Evolutionary conservation across 1,140 invertebrate genomes (phyloP).

Genomic region (Drosophila willistoni): DNA sequence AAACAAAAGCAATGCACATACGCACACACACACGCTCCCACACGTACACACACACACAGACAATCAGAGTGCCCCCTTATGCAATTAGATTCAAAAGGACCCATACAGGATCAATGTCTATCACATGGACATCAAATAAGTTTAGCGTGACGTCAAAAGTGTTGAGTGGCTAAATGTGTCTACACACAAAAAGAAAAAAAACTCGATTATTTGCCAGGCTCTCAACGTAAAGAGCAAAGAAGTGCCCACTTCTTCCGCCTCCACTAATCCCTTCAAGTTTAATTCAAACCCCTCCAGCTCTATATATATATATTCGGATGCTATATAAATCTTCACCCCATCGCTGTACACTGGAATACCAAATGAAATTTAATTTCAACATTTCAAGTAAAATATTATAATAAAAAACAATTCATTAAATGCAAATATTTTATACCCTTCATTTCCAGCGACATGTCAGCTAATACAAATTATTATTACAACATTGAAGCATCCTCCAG

Average conservation of each 20-base stretch:
- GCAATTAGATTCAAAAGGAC: slow-evolving; percentile 49
- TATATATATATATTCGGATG: neutral
- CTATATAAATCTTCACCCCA: neutral
- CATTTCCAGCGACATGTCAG: too few species aligned
- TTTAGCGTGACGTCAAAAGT: slow-evolving; percentile 32
- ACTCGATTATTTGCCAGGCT: slow-evolving; percentile 33
- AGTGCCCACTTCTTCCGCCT: neutral
- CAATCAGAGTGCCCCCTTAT: slow-evolving; percentile 46
- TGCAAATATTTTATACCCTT: neutral
- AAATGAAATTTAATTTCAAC: slow-evolving; percentile 74
- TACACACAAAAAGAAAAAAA: slow-evolving; percentile 3
- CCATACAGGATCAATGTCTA: slow-evolving; percentile 29
- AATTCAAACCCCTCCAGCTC: neutral
- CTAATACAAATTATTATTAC: too few species aligned
- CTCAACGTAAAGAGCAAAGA: slow-evolving; percentile 5
- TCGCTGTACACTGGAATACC: slow-evolving; percentile 23
- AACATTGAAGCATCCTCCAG: too few species aligned
- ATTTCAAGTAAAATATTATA: slow-evolving; percentile 53
- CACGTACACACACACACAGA: slow-evolving; percentile 29
- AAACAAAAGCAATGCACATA: slow-evolving; percentile 31
- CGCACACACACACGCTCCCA: slow-evolving; percentile 6
- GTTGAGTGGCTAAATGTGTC: slow-evolving; percentile 20
- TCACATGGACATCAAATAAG: slow-evolving; percentile 24
- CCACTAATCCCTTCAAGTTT: neutral
- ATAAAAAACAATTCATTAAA: neutral